Evolutionary conservation across 2,888 invertebrate genomes (phyloP).

Genomic region (Xanthia icteritia): DNA sequence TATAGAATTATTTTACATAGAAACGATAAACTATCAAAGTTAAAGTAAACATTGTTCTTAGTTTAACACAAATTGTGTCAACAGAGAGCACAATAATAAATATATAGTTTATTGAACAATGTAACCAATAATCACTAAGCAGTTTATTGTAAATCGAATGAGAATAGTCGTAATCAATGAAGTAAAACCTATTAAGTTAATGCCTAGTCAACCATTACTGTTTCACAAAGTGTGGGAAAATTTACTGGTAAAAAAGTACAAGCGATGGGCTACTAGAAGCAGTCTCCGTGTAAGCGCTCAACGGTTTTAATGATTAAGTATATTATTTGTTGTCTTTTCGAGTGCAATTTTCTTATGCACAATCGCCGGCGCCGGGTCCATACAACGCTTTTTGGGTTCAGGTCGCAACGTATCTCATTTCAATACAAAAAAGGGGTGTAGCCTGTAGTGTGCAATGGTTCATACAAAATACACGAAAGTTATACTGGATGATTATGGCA

Average conservation of each 20-base stretch:
- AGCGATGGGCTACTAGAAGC: too few species aligned
- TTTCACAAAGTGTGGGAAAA: not conserved
- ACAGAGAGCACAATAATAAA: conserved; percentile 20
- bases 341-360: too few species aligned
- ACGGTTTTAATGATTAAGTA: too few species aligned
- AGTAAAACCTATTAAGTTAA: conserved; percentile 1
- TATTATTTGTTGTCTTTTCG: too few species aligned
- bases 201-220: not conserved
- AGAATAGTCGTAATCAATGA: conserved; percentile 1
- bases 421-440: too few species aligned
- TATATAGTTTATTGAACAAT: conserved; percentile 10
- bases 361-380: too few species aligned
- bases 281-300: too few species aligned
- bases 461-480: not conserved
- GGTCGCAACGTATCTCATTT: not conserved
- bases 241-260: not conserved
- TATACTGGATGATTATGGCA: too few species aligned
- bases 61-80: conserved; percentile 10
- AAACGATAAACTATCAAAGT: conserved; percentile 7
- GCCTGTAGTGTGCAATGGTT: not conserved
- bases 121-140: not conserved
- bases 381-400: too few species aligned
- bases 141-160: conserved; percentile 30
- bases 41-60: not conserved
- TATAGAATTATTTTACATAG: not conserved